Percentiles rank a stretch among this genome's conserved stretches.
These are phyloP conservation scores for Clostera curtula DNA, from an alignment of 2,888 invertebrate genomes.

Conservation along the genomic window DNA sequence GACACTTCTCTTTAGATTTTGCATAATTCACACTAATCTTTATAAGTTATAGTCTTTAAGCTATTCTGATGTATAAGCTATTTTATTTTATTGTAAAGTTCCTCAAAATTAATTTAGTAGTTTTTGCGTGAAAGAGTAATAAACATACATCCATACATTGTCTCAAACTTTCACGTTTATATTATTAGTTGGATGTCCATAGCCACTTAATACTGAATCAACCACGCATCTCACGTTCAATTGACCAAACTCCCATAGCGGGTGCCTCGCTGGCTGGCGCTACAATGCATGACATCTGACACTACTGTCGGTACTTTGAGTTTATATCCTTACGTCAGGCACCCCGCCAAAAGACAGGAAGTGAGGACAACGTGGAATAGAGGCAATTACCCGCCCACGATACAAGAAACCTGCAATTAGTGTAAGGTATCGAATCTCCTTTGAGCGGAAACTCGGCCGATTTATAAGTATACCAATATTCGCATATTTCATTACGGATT, in stretches of 20 bases:
- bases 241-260: slow-evolving; percentile 25
- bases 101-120: neutral
- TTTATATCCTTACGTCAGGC: slow-evolving; percentile 35
- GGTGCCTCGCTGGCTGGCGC: slow-evolving; percentile 52
- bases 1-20: too few species aligned
- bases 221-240: slow-evolving; percentile 16
- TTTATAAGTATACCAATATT: too few species aligned
- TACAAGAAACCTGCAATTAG: slow-evolving; percentile 69
- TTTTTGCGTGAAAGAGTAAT: neutral
- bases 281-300: slow-evolving; percentile 54
- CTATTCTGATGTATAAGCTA: too few species aligned
- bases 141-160: too few species aligned
- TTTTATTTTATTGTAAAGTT: neutral
- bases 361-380: slow-evolving; percentile 63
- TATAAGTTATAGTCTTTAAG: too few species aligned
- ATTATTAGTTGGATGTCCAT: too few species aligned
- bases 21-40: too few species aligned
- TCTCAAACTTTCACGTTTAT: too few species aligned
- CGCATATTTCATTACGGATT: too few species aligned
- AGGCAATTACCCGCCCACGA: slow-evolving; percentile 71
- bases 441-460: slow-evolving; percentile 48
- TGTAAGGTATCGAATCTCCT: slow-evolving; percentile 53
- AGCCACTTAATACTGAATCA: too few species aligned
- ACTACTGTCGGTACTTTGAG: slow-evolving; percentile 55
- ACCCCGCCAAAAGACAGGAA: slow-evolving; percentile 65